phyloP scores from a whole-genome alignment of 2,888 invertebrate species.

The Harpagoxenus sublaevis region DNA sequence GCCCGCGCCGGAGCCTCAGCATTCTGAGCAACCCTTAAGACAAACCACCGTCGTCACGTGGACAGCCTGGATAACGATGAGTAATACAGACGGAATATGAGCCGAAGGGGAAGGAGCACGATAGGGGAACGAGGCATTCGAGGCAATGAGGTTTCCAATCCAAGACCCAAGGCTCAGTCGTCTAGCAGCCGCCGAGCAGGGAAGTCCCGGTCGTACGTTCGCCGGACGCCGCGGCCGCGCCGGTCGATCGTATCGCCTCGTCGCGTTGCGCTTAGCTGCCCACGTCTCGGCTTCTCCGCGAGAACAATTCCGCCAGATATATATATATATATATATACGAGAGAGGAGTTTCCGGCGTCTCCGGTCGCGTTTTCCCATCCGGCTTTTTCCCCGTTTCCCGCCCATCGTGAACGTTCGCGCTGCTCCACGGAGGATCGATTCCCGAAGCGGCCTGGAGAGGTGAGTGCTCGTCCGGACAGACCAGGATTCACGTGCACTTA shows the following conservation, averaged over 20 bases:
- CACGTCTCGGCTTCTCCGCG: neutral
- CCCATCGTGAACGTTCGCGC: neutral
- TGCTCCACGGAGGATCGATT: slow-evolving; percentile 22
- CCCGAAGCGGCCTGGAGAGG: neutral
- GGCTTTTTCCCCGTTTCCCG: neutral
- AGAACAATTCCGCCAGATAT: neutral
- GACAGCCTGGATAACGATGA: neutral
- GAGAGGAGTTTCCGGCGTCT: neutral
- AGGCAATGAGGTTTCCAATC: slow-evolving; percentile 17
- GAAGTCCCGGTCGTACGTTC: neutral
- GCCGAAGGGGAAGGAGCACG: neutral
- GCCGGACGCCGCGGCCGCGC: neutral
- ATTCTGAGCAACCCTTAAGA: slow-evolving; percentile 53
- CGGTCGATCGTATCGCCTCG: slow-evolving; percentile 27
- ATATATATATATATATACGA: neutral
- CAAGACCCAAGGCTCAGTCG: slow-evolving; percentile 66
- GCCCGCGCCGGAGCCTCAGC: neutral
- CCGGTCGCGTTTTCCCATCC: neutral
- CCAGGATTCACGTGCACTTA: neutral
- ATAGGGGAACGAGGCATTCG: slow-evolving; percentile 12
- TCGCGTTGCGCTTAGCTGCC: neutral
- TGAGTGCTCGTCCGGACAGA: neutral
- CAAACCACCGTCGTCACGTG: neutral
- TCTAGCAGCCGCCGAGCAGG: slow-evolving; percentile 70
- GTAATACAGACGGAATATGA: neutral